Conservation (phyloP, 2,888 invertebrate genomes). For the Aphodius sticticus region DNA sequence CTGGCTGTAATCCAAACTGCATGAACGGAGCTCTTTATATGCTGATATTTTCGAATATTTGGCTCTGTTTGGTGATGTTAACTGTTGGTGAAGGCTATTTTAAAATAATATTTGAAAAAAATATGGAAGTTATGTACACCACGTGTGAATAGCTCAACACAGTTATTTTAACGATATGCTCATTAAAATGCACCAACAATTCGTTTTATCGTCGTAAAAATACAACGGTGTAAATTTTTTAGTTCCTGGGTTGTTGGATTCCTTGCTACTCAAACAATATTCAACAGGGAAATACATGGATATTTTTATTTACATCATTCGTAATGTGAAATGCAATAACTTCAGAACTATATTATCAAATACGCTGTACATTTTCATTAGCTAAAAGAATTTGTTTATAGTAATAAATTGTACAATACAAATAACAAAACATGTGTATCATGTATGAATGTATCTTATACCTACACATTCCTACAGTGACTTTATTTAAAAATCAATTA, state of each 20-base stretch:
- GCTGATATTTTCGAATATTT: not conserved
- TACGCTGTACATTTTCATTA: too few species aligned
- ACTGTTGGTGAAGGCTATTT: not conserved
- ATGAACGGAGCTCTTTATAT: not conserved
- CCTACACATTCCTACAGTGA: too few species aligned
- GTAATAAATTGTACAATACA: too few species aligned
- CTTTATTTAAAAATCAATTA: too few species aligned
- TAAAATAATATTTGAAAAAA: not conserved
- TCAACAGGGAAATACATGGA: too few species aligned
- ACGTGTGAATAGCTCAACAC: not conserved
- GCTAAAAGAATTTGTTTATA: too few species aligned
- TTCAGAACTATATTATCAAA: too few species aligned
- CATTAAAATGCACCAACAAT: not conserved
- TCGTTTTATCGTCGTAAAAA: not conserved
- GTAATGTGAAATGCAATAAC: too few species aligned
- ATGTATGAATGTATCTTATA: too few species aligned
- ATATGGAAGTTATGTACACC: not conserved
- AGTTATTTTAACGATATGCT: not conserved
- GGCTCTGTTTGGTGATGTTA: not conserved
- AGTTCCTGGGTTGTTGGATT: not conserved
- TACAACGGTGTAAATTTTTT: not conserved
- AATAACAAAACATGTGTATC: too few species aligned
- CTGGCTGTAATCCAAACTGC: not conserved
- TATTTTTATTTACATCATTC: too few species aligned
- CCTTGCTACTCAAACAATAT: too few species aligned